Evolutionary conservation across 2,113 vertebrate genomes (phyloP).

Genomic region (Oreochromis spilurus): DNA sequence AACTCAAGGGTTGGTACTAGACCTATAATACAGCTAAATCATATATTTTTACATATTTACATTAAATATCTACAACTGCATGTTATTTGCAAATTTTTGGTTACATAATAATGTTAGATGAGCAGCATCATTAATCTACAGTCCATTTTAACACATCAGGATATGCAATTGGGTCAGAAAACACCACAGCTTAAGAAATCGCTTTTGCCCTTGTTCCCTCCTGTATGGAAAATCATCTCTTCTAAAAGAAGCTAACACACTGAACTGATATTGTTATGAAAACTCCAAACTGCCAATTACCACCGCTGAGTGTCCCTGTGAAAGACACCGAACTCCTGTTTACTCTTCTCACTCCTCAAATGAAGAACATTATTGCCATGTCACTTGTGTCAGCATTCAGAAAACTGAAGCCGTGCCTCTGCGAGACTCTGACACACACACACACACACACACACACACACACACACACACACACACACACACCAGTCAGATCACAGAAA

Average conservation of each 20-base stretch:
- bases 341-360: neutral
- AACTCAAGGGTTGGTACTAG: neutral
- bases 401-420: neutral
- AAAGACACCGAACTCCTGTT: neutral
- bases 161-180: neutral
- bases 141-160: neutral
- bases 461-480: neutral
- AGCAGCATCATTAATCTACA: neutral
- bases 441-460: neutral
- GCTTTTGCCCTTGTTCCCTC: neutral
- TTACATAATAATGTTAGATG: neutral
- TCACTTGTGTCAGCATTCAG: neutral
- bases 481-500: neutral
- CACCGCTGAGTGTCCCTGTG: neutral
- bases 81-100: neutral
- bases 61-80: neutral
- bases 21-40: neutral
- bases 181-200: neutral
- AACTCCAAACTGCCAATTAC: neutral
- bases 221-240: neutral
- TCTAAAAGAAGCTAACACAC: neutral
- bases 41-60: neutral
- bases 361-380: neutral
- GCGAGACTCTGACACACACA: neutral
- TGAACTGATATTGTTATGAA: neutral